Evolutionary conservation across 2,797 vertebrate genomes (phyloP).

Genomic region (Bovichtus diacanthus): DNA sequence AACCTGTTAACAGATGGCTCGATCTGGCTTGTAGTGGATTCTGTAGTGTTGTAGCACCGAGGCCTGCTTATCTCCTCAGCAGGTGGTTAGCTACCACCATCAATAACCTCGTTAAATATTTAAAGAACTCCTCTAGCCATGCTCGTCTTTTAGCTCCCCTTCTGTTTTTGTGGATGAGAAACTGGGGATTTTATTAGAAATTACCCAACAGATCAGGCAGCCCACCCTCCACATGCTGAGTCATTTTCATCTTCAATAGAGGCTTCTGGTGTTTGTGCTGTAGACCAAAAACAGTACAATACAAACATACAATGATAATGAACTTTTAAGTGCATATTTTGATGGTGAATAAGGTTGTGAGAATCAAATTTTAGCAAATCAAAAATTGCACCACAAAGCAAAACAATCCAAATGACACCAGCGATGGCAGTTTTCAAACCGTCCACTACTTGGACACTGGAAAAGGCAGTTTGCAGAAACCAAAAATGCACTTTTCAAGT

Average conservation of each 20-base stretch:
- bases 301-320: not conserved
- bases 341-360: not conserved
- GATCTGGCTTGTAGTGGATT: slow-evolving; percentile 33
- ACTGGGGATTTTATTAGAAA: slow-evolving; percentile 28
- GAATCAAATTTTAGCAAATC: not conserved
- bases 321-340: slow-evolving; percentile 4
- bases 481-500: not conserved
- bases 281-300: not conserved
- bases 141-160: slow-evolving; percentile 9
- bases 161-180: slow-evolving; percentile 23
- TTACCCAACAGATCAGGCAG: not conserved
- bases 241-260: not conserved
- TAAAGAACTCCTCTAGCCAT: slow-evolving; percentile 35
- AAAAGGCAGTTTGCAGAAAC: not conserved
- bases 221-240: not conserved
- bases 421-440: not conserved
- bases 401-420: not conserved
- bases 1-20: not conserved
- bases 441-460: not conserved
- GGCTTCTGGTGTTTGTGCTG: not conserved
- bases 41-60: slow-evolving; percentile 32
- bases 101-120: slow-evolving; percentile 71
- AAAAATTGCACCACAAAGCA: not conserved
- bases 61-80: slow-evolving; percentile 52
- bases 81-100: slow-evolving; percentile 49